phyloP scores from a whole-genome alignment of 2,888 invertebrate species.

The Endotricha flammealis region DNA sequence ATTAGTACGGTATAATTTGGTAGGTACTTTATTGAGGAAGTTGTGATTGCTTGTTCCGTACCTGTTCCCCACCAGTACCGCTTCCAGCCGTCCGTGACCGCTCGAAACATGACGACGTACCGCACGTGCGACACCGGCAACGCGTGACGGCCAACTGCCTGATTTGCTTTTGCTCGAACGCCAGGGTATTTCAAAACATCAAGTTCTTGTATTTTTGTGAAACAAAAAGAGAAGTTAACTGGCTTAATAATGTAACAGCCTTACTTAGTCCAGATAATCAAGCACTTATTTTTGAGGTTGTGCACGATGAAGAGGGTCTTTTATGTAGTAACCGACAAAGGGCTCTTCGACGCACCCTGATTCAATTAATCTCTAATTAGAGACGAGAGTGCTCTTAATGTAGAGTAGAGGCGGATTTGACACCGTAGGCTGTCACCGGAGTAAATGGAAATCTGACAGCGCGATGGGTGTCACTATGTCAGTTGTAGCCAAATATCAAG shows the following conservation, averaged over 20 bases:
- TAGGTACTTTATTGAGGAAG: conserved; percentile 52
- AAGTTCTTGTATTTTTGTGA: conserved; percentile 27
- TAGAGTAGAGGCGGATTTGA: conserved; percentile 64
- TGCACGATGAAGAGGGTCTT: conserved; percentile 28
- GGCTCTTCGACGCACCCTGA: conserved; percentile 52
- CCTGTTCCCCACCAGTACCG: conserved; percentile 76
- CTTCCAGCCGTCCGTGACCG: conserved; percentile 68
- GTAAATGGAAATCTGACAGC: conserved; percentile 70
- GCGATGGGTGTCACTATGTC: conserved; percentile 35
- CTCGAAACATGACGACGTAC: conserved; percentile 69
- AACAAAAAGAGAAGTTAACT: neutral
- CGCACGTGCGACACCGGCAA: conserved; percentile 57
- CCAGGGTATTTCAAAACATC: conserved; percentile 30
- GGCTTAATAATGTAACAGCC: conserved; percentile 10
- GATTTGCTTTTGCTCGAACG: conserved; percentile 24
- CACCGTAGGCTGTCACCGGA: conserved; percentile 57
- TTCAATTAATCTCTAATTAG: conserved; percentile 76
- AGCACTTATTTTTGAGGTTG: conserved; percentile 25
- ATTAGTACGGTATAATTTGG: conserved; percentile 33
- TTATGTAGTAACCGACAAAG: conserved; percentile 46
- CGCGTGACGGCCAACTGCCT: conserved; percentile 63
- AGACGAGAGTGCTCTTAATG: conserved; percentile 71
- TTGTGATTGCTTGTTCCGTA: conserved; percentile 61
- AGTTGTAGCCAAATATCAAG: no score
- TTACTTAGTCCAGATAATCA: conserved; percentile 7